Evolutionary conservation across 2,888 invertebrate genomes (phyloP).

Genomic region (Coecobrya sp.): DNA sequence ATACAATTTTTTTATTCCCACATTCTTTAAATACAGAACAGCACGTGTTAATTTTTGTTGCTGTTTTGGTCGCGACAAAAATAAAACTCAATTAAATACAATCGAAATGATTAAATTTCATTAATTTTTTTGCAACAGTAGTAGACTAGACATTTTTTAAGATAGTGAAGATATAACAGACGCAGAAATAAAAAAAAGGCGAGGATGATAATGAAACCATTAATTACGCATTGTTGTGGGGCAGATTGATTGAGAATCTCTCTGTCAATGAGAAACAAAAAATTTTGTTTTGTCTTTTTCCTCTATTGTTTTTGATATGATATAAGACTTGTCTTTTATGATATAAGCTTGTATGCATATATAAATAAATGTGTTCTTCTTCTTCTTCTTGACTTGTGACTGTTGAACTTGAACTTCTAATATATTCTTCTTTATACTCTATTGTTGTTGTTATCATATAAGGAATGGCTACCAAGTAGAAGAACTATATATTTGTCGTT

Average conservation of each 20-base stretch:
- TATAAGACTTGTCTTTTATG: conserved; percentile 48
- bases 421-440: not conserved
- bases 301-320: conserved; percentile 16
- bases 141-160: not conserved
- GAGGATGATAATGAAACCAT: not conserved
- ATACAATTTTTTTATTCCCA: not conserved
- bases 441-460: not conserved
- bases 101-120: not conserved
- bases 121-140: not conserved
- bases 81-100: conserved; percentile 7
- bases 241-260: not conserved
- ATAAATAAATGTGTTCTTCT: not conserved
- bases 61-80: conserved; percentile 4
- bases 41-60: not conserved
- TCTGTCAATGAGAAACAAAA: not conserved
- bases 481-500: not conserved
- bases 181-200: not conserved
- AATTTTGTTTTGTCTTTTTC: not conserved
- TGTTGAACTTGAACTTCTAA: conserved; percentile 51
- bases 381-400: conserved; percentile 54
- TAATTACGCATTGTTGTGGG: not conserved
- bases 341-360: not conserved
- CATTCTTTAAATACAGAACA: not conserved
- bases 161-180: not conserved
- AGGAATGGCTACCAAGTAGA: not conserved